Conservation (phyloP, 2,888 invertebrate species). For the Epinotia bilunana region DNA sequence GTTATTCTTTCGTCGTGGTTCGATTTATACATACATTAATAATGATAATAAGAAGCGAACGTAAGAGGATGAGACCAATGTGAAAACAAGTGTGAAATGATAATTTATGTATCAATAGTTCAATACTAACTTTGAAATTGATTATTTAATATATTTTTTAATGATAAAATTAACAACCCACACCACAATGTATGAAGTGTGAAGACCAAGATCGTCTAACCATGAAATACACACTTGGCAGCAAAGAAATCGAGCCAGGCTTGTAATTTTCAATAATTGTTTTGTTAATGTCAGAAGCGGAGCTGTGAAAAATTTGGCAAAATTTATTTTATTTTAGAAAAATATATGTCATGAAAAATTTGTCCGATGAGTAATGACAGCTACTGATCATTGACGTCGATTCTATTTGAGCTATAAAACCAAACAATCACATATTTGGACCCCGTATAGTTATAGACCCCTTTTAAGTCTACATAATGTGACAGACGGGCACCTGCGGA, state of each 20-base stretch:
- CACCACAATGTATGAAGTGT: slow-evolving; percentile 28
- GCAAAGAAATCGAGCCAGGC: background rate
- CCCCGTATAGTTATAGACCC: too few relatives aligned
- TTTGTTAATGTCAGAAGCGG: background rate
- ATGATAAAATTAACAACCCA: slow-evolving; percentile 10
- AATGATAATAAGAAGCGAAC: slow-evolving; percentile 11
- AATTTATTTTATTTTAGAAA: too few relatives aligned
- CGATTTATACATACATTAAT: background rate
- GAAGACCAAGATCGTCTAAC: slow-evolving; percentile 11
- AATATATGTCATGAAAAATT: too few relatives aligned
- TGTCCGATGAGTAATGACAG: too few relatives aligned
- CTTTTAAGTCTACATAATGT: too few relatives aligned
- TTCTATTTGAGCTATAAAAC: too few relatives aligned
- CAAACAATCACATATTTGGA: too few relatives aligned
- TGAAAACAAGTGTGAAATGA: slow-evolving; percentile 25
- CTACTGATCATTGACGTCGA: too few relatives aligned
- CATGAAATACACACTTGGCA: background rate
- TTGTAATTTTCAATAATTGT: background rate
- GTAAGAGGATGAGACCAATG: slow-evolving; percentile 15
- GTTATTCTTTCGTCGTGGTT: slow-evolving; percentile 44
- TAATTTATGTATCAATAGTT: slow-evolving; percentile 6
- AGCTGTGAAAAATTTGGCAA: too few relatives aligned
- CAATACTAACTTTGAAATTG: background rate
- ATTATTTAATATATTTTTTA: background rate
- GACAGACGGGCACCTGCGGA: too few relatives aligned